A percentile compares a stretch with the other conserved stretches of the same genome.
phyloP scores from a whole-genome alignment of 2,797 vertebrate genomes.

The Anolis apletophallus region DNA sequence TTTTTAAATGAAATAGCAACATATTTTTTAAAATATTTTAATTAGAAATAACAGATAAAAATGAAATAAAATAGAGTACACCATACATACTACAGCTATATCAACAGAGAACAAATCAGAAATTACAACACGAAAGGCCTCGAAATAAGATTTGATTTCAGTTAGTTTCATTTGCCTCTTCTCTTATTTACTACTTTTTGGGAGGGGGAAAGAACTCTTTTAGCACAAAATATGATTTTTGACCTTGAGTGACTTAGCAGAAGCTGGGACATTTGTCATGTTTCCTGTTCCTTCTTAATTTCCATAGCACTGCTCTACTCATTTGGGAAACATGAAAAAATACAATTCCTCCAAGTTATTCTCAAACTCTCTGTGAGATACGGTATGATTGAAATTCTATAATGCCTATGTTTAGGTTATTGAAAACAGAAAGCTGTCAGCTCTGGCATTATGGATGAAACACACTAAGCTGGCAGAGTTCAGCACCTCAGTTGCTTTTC shows the following conservation, averaged over 20 bases:
- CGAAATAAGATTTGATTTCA: conserved; percentile 37
- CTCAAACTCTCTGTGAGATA: conserved; percentile 43
- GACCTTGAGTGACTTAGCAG: conserved; percentile 68
- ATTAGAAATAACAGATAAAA: too few relatives aligned
- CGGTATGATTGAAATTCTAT: conserved; percentile 70
- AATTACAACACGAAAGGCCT: not conserved
- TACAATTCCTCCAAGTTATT: conserved; percentile 57
- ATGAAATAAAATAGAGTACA: too few relatives aligned
- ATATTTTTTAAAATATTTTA: too few relatives aligned
- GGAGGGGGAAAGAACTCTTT: conserved; percentile 59
- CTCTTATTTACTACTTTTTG: conserved; percentile 47
- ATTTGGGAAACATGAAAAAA: conserved; percentile 75
- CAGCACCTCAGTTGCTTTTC: conserved; percentile 40
- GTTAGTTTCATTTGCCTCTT: conserved; percentile 26
- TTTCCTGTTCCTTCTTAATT: conserved; percentile 62
- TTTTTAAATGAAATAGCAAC: too few relatives aligned
- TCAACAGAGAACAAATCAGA: too few relatives aligned
- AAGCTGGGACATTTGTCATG: conserved; percentile 59
- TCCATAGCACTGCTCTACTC: conserved; percentile 61
- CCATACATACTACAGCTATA: too few relatives aligned
- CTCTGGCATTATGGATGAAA: conserved; percentile 50
- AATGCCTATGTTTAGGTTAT: conserved; percentile 58
- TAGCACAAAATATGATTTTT: conserved; percentile 60
- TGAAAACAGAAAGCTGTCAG: conserved; percentile 70
- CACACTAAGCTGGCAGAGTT: conserved; percentile 20